phyloP scores from a whole-genome alignment of 2,888 invertebrate genomes.

The Drosophila yooni region DNA sequence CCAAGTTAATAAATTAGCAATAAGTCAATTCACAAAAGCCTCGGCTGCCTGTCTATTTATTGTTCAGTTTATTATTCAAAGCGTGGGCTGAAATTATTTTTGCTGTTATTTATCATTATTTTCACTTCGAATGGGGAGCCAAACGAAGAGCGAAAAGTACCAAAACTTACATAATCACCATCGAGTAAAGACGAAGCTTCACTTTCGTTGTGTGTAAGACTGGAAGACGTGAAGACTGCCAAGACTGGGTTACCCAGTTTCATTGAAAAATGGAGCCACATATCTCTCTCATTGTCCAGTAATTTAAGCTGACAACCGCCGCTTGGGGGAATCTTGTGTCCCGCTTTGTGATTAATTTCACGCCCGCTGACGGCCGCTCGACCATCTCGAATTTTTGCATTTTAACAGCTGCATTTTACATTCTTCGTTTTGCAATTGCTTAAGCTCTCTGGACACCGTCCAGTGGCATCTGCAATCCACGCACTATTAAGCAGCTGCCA shows the following conservation, averaged over 20 bases:
- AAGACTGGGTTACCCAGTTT: slow-evolving; percentile 77
- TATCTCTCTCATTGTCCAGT: slow-evolving; percentile 52
- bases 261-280: slow-evolving; percentile 65
- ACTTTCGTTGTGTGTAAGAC: slow-evolving; percentile 54
- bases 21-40: slow-evolving; percentile 69
- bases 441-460: slow-evolving; percentile 47
- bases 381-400: slow-evolving; percentile 53
- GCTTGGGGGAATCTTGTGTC: slow-evolving; percentile 16
- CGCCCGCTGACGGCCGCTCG: slow-evolving; percentile 61
- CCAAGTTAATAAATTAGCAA: slow-evolving; percentile 73
- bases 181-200: slow-evolving; percentile 54
- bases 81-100: slow-evolving; percentile 72
- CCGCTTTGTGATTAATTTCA: slow-evolving; percentile 69
- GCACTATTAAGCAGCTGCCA: slow-evolving; percentile 75
- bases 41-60: slow-evolving; percentile 49
- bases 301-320: slow-evolving; percentile 66
- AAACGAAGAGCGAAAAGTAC: slow-evolving; percentile 41
- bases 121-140: slow-evolving; percentile 25
- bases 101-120: slow-evolving; percentile 38
- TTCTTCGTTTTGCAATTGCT: slow-evolving; percentile 48
- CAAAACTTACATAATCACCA: slow-evolving; percentile 61
- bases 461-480: slow-evolving; percentile 63
- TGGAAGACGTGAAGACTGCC: slow-evolving; percentile 6
- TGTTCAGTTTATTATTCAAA: slow-evolving; percentile 44
- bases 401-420: slow-evolving; percentile 49